Base-by-base conservation (phyloP, 1,140 invertebrate species). In the Nasonia vitripennis region DNA sequence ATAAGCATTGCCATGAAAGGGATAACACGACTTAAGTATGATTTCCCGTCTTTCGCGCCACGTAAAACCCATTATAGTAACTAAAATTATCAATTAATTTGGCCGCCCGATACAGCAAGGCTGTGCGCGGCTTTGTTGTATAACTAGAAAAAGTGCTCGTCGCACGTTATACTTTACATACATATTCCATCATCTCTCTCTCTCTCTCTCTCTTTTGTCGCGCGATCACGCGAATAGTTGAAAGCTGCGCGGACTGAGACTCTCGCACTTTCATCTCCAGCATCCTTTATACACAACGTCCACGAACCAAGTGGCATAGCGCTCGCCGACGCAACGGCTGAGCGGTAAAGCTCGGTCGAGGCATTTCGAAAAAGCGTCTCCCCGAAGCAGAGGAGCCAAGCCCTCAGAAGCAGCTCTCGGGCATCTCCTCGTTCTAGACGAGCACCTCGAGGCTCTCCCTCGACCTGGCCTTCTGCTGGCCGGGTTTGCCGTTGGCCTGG, bases 381-480 rank as follows among this genome's bases (percentile, higher is more conserved):
- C 70, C 70, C 23, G 70, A 17, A 34, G 70, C 70, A 31, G 14
- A 71, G 70, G 23, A n/a, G 55, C 14, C 70, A 9, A 34, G 70
- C 34, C 37, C 73, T 48, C 45, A 77, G 41, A 77, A 51, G 20
- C 74, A n/a, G 37, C 37, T 77, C 45, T 77, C 41, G 7, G 17
- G 74, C 41, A 77, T n/a, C 78, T 79, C 48, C 62, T 80, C 62
- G 27, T 70, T 80, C 87, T 91, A 94, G 83, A 94, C 93, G 27
- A 94, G 91, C 23, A 94, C 92, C 81, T 93, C 92, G 83, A 93
- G 91, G 48, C 92, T 94, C 81, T 93, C 93, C 51, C 90, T 7
- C 90, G 90, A 17, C 89, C 90, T 79, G 91, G 92, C 78, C 91
- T 90, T 81, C 91, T 90, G 71, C 89, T 90, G 78, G 90, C 89